Evolutionary conservation across 2,888 invertebrate genomes (phyloP), one percentile per base, ranked within the genome.

Genomic region (Apodemia duryi): DNA sequence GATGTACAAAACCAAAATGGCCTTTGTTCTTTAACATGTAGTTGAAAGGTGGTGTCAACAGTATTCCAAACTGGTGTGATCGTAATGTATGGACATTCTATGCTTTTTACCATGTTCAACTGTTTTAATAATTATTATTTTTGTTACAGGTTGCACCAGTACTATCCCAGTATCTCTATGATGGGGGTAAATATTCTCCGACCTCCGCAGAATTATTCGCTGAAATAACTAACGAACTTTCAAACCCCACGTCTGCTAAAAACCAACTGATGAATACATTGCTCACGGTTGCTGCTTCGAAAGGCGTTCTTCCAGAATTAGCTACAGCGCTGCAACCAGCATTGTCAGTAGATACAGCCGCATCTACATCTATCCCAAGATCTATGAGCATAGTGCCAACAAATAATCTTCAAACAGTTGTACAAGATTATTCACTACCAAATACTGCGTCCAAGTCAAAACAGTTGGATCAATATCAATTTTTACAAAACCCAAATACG

Each of bases 181-280:
- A 60, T 60, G 57, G 57, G n/a, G 61, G 29, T 13, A 61, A n/a
- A 51, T 61, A 61, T 41, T 49, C 21, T 1, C 61, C 65, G 38
- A 51, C 63, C 2, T 52, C 51, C 2, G 61, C 61, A 28, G 65
- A 65, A 9, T 51, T 65, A 28, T 38, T 65, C 10, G 13, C 38
- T 7, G 29, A 61, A 61, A 38, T 65, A 32, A 4, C 41, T 11
- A 61, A 61, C 9, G 64, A 65, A 29, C 61, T 65, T 32, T 32
- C 57, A 32, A 57, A 57, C 7, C 49, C 61, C 13, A 35, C 66
- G 21, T 67, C 71, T n/a, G 66, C 72, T 6, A 68, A 69, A 65
- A 64, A 70, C 6, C 70, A 75, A 64, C 66, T 77, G 38, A 71
- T 75, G 63, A 77, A 76, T 64, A 72, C 75, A 21, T 64, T 78